phyloP scores from a whole-genome alignment of 2,797 vertebrate genomes.

The Menidia menidia region DNA sequence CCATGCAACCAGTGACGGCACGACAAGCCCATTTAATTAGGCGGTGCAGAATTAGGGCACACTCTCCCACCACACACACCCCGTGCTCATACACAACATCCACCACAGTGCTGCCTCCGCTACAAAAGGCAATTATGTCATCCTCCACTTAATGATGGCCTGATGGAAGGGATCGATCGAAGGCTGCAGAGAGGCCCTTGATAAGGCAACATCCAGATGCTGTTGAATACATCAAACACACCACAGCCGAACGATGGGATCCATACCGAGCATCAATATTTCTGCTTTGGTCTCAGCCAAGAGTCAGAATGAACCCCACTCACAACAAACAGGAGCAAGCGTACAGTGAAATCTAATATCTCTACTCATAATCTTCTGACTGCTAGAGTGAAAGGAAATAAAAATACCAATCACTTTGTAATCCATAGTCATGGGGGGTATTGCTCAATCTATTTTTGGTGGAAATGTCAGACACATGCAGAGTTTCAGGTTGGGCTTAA shows the following conservation, averaged over 20 bases:
- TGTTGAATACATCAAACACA: slow-evolving; percentile 68
- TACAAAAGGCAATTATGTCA: slow-evolving; percentile 74
- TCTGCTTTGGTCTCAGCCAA: slow-evolving; percentile 54
- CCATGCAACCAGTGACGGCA: slow-evolving; percentile 29
- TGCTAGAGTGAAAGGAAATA: slow-evolving; percentile 23
- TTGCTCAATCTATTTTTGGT: background rate
- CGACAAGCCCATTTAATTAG: slow-evolving; percentile 71
- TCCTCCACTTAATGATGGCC: slow-evolving; percentile 63
- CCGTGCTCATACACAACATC: slow-evolving; percentile 25
- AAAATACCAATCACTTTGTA: background rate
- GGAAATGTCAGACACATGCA: background rate
- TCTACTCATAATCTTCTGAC: slow-evolving; percentile 28
- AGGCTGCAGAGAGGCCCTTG: slow-evolving; percentile 51
- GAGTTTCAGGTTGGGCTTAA: background rate
- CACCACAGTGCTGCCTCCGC: slow-evolving; percentile 31
- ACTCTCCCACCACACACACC: slow-evolving; percentile 21
- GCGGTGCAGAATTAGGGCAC: slow-evolving; percentile 56
- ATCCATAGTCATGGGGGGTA: background rate
- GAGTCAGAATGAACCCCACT: slow-evolving; percentile 50
- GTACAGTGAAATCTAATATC: slow-evolving; percentile 47
- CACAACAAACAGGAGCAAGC: slow-evolving; percentile 51
- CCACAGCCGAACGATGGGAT: slow-evolving; percentile 48
- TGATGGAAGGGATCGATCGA: slow-evolving; percentile 71
- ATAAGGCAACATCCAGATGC: slow-evolving; percentile 62
- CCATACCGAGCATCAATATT: slow-evolving; percentile 64